Conservation (phyloP, 2,113 vertebrate species). For the Entomyzon cyanotis region DNA sequence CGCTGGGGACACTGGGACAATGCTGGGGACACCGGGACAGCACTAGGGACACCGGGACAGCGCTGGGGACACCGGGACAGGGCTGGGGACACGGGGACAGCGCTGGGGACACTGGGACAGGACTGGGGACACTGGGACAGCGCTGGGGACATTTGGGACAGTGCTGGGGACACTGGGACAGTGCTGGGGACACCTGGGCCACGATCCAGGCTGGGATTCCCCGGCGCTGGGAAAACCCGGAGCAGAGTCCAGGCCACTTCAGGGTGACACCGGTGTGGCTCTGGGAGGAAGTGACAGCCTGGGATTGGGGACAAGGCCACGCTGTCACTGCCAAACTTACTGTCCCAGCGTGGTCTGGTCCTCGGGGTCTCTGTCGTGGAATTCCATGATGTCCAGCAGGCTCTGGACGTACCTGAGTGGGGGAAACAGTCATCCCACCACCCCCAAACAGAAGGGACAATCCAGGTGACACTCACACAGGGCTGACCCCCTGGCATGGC, state of each 20-base stretch:
- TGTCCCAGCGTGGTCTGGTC: constrained; percentile 84
- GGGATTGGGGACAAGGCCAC: rapidly evolving
- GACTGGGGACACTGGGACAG: too few species aligned
- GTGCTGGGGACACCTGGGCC: neutral
- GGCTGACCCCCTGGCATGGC: neutral
- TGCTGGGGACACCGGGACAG: too few species aligned
- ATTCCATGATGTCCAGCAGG: constrained; percentile 91
- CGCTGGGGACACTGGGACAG: too few species aligned
- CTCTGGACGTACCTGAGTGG: constrained; percentile 88
- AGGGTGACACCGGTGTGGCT: neutral
- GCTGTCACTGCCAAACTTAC: constrained; percentile 72
- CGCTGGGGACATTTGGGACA: neutral
- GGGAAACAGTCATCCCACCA: neutral
- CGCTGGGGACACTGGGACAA: too few species aligned
- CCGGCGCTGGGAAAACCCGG: neutral
- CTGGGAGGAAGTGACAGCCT: neutral
- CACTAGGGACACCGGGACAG: too few species aligned
- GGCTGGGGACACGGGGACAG: neutral
- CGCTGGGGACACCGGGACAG: neutral
- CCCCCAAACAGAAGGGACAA: neutral
- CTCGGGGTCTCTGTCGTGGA: constrained; percentile 87
- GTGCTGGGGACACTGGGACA: neutral
- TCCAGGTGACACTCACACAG: rapidly evolving
- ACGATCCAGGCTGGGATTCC: neutral
- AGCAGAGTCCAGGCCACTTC: rapidly evolving